Percentiles rank a stretch among this genome's conserved stretches.
These are phyloP conservation scores for Alligator sinensis DNA, from an alignment of 2,113 vertebrate genomes.

Conservation along the genomic window DNA sequence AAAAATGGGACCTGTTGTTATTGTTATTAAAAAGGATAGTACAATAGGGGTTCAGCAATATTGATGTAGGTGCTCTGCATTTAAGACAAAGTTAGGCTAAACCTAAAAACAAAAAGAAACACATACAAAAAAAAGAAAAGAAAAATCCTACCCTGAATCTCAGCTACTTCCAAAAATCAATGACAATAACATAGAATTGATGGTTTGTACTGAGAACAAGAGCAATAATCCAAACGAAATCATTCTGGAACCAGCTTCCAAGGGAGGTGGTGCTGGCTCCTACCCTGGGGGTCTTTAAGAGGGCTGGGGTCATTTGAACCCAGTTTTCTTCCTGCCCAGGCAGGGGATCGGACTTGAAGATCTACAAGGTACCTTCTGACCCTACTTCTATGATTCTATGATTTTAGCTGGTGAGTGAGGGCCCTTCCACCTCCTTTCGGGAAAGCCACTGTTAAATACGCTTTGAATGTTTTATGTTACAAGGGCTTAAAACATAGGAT, in stretches of 20 bases:
- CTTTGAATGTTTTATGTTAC: constrained; percentile 3
- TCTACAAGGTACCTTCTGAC: no score
- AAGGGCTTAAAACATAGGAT: not conserved
- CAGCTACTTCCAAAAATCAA: not conserved
- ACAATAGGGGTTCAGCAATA: not conserved
- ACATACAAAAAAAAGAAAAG: not conserved
- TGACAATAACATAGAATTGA: not conserved
- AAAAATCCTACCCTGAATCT: not conserved
- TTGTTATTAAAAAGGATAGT: not conserved
- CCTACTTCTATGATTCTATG: no score
- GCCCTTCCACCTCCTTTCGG: not conserved
- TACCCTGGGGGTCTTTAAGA: no score
- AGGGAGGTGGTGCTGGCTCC: no score
- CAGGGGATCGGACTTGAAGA: no score
- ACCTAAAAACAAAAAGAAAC: not conserved
- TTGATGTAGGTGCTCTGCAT: not conserved
- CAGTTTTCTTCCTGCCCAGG: no score
- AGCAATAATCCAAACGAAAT: not conserved
- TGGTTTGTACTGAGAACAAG: not conserved
- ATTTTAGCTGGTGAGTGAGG: not conserved
- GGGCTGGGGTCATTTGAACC: no score
- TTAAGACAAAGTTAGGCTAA: not conserved
- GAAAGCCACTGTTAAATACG: constrained; percentile 28
- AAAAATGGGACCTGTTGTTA: not conserved
- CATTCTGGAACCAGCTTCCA: no score